Evolutionary conservation across 2,113 vertebrate species (phyloP), one percentile per base, ranked within the genome.

Genomic region (Hippocampus comes): DNA sequence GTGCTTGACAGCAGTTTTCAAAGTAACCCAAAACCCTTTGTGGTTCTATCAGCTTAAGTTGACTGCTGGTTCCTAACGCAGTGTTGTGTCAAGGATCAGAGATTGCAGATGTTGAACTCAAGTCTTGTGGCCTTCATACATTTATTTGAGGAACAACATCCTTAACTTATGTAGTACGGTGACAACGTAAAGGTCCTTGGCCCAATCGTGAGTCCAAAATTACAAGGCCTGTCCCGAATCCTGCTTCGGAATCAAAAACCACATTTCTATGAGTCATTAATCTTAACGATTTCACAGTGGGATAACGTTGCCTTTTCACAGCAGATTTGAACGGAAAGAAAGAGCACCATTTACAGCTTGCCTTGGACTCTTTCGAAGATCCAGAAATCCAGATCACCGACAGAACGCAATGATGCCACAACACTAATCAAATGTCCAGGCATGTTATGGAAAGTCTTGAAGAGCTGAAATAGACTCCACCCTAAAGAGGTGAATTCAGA

Each of bases 1-100:
- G 23, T 27, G n/a, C 42, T 48, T 48, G 64, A 66, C n/a, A 48
- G 64, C 64, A 66, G 42, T 66, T 66, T 66, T 66, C 43, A 49
- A 66, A 66, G 64, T 48, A 66, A 66, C 64, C 43, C 64, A 48
- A 66, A 66, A 66, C 64, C 64, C 43, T 18, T 38, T 27, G 64
- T 48, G 64, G 64, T 66, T 66, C 42, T 66, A 66, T 66, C 64
- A 66, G 43, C 23, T 48, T 66, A 66, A 27, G 64, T 48, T 46
- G 64, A 27, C 48, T 48, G n/a, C 8, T 48, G 23, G 64, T 27
- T 66, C n/a, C 27, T 66, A 66, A 66, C 46, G 64, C 42, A 48
- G 42, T 9, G 42, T 66, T 66, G 64, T 66, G 64, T 66, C 23
- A 66, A 43, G 64, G 64, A 66, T 49, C 64, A 66, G 41, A 66